Evolutionary conservation across 2,888 invertebrate species (phyloP), one percentile per base, ranked within the genome.

Genomic region (Agonopterix alstromeriana): DNA sequence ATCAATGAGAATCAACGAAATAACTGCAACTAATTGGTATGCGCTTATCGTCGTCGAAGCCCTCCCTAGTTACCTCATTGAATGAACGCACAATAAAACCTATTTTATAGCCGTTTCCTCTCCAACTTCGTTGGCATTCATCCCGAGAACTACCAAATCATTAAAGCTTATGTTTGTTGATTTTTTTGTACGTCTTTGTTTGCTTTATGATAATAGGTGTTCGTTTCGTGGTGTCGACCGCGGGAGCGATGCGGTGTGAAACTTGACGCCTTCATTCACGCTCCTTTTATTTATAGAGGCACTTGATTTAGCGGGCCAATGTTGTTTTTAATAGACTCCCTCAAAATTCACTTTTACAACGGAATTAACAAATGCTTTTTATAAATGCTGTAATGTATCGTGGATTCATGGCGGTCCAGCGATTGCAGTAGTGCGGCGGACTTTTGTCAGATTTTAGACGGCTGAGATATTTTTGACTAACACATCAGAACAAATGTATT

Each of bases 151-250:
- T 78, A 82, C 81, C 78, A 78, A 82, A 84, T 84, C 82, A 85
- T 83, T 83, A 84, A 82, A 75, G 69, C 72, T 71, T 72, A 73
- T 81, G 77, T 84, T 84, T 84, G 84, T 85, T 82, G 77, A 74
- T 80, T 84, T 83, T 27, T 84, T 82, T 81, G 72, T 69, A 69
- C 68, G 58, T 77, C 75, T 78, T 83, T 86, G 84, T 87, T 87
- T 85, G 82, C 74, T 83, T 84, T 88, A 85, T 87, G 88, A 87
- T 87, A 87, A 86, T 85, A 81, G 83, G 85, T 80, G 82, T 86
- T 82, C 74, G 82, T 80, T 81, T 83, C 77, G 75, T 72, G 72
- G 74, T 71, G 70, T 66, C 55, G 68, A 69, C 61, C 65, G 68
- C 83, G 70, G 80, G 75, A 77, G 79, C 76, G 77, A 77, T 73